Base-by-base conservation (phyloP, 2,797 vertebrate genomes). In the Ispidina picta region DNA sequence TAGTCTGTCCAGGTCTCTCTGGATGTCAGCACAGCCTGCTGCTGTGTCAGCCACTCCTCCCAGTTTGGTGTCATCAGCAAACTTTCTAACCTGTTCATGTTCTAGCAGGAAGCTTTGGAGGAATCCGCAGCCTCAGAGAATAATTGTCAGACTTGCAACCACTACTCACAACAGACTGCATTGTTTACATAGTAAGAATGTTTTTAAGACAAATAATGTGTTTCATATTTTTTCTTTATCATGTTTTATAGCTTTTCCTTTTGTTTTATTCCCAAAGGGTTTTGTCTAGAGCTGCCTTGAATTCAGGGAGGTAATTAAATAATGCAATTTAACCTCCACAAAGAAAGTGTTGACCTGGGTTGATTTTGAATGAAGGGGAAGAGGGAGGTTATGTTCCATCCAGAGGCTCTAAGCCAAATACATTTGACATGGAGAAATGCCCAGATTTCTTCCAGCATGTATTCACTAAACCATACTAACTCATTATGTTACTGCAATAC, bases 361-460 rank as follows among this genome's bases (percentile, higher is more conserved):
- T 83, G 74, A 81, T 95, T 91, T 59, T 72, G 86, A 89, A 88
- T 74, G 74, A 89, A 83, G 20, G 39, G 59, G 43, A 94, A 85
- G 54, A 82, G 25, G 63, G 76, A 86, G 76, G 64, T 73, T 85
- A 56, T 72, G 48, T 78, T 91, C 52, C 84, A 92, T 88, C 48
- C 55, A 95, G 64, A 87, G 70, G 64, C 86, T 93, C 48, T 64
- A 72, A 86, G 93, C 89, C 91, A 96, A 88, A 76, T 5, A 79
- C 72, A 95, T 94, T 15, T 80, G 70, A 93, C 66, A 94, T 90
- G 88, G 92, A 96, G 86, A 75, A 89, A 60, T 87, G 92, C 89
- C 92, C 89, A 93, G 89, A 90, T 86, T 94, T 92, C 62, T 90
- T 91, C 75, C 55, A 93, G 86, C 31, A 6, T 65, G 41, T 65